phyloP scores from a whole-genome alignment of 2,113 vertebrate species.

The Motacilla tschutschensis region DNA sequence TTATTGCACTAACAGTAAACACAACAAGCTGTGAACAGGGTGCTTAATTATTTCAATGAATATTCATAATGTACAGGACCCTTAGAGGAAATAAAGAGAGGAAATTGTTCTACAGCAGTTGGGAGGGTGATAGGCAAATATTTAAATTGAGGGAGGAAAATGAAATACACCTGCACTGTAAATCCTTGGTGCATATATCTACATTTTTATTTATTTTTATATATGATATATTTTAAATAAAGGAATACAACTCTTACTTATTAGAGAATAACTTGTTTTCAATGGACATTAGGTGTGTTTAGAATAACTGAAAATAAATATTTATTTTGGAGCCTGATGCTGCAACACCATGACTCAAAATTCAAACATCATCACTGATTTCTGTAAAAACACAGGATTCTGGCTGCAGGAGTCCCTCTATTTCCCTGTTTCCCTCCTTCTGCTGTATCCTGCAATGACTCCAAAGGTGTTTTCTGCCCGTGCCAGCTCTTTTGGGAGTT shows the following conservation, averaged over 20 bases:
- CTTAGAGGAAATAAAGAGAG: constrained; percentile 15
- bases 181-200: neutral
- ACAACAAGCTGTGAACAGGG: constrained; percentile 12
- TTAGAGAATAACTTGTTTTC: neutral
- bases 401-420: neutral
- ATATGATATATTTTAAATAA: neutral
- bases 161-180: neutral
- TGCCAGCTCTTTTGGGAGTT: neutral
- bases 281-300: rapidly evolving
- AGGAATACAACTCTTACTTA: neutral
- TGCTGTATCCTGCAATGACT: neutral
- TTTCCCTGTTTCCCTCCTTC: too few species aligned
- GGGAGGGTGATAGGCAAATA: neutral
- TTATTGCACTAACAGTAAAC: constrained; percentile 56
- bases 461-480: neutral
- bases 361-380: rapidly evolving
- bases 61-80: constrained; percentile 52
- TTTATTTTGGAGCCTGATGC: neutral
- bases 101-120: neutral
- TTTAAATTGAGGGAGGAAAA: neutral
- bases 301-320: neutral
- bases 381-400: neutral
- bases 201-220: neutral
- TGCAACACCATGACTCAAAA: rapidly evolving
- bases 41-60: constrained; percentile 62